Base-by-base conservation (phyloP, 23 tunicate species). In the Clavelina lepadiformis region DNA sequence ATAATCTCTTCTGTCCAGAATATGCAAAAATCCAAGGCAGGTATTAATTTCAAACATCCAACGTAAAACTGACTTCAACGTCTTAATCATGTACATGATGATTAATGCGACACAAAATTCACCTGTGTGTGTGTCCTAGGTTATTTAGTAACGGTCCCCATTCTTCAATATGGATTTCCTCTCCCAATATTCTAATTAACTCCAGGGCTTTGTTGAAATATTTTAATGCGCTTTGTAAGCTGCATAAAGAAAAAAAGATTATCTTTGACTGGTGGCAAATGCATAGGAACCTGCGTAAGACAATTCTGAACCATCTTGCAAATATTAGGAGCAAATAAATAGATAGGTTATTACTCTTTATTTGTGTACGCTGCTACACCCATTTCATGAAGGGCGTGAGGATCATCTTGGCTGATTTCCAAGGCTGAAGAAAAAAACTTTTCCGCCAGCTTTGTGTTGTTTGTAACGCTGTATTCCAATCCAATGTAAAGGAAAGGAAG, bases 391-490 rank as follows among this genome's bases (percentile, higher is more conserved):
- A 89, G 51, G 4, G 73, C 81, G 49, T 89, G 88, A 1, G 97
- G 97, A 61, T 89, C 97, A 29, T 89, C 83, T 0, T 88, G 83
- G 49, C 85, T 53, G 38, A 89, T 69, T 6, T 74, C 74, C 20
- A 75, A 74, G 3, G 97, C 89, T 11, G 79, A 41, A 24, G 61
- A 28, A 56, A 89, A 89, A 45, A 89, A 89, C 63, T 75, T 81
- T 52, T 89, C 97, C 26, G 97, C 86, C 15, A 89, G 74, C 32
- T 76, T 75, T 33, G 86, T 67, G 79, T 89, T 81, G 71, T 81
- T 89, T 34, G 97, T 81, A n/a, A 89, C 83, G 68, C 97, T 89
- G 83, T 89, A 89, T 57, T 89, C 97, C 50, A 89, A 46, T 1
- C 97, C 97, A 33, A 80, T 89, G 74, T 89, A 89, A 8, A 89